These are phyloP conservation scores for Chloroceryle aenea DNA, from an alignment of 2,113 vertebrate species.

Conservation along the genomic window DNA sequence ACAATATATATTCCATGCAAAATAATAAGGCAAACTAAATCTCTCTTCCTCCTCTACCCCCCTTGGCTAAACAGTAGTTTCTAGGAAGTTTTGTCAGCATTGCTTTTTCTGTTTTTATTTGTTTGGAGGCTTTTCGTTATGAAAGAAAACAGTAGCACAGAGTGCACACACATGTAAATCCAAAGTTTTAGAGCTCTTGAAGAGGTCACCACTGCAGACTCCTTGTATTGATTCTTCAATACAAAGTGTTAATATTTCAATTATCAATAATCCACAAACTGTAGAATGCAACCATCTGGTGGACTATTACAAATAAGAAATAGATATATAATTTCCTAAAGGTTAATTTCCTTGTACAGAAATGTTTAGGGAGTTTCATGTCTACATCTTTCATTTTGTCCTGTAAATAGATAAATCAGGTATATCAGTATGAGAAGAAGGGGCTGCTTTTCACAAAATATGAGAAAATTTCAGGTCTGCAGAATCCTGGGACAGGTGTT, in stretches of 20 bases:
- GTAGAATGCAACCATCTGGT: constrained; percentile 48
- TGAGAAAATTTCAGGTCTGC: not conserved
- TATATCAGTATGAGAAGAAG: constrained; percentile 22
- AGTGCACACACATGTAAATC: not conserved
- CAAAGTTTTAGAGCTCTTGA: not conserved
- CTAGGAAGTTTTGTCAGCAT: not conserved
- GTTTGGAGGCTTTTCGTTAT: not conserved
- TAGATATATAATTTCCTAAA: constrained; percentile 30
- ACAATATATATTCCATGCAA: not conserved
- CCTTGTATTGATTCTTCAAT: no score
- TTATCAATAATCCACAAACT: constrained; percentile 55
- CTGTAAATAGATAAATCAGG: constrained; percentile 11
- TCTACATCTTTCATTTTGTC: constrained; percentile 20
- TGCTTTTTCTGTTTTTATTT: not conserved
- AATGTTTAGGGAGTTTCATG: constrained; percentile 42
- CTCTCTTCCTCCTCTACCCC: not conserved
- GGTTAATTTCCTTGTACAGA: constrained; percentile 31
- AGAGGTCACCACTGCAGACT: not conserved
- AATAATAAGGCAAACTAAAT: not conserved
- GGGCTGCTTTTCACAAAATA: not conserved
- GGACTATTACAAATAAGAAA: constrained; percentile 5
- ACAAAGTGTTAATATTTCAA: constrained; percentile 47
- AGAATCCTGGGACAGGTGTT: not conserved
- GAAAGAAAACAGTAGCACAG: constrained; percentile 18
- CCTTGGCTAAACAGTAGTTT: not conserved